Base-by-base conservation (phyloP, 2,888 invertebrate species). In the Ichneumon xanthorius region DNA sequence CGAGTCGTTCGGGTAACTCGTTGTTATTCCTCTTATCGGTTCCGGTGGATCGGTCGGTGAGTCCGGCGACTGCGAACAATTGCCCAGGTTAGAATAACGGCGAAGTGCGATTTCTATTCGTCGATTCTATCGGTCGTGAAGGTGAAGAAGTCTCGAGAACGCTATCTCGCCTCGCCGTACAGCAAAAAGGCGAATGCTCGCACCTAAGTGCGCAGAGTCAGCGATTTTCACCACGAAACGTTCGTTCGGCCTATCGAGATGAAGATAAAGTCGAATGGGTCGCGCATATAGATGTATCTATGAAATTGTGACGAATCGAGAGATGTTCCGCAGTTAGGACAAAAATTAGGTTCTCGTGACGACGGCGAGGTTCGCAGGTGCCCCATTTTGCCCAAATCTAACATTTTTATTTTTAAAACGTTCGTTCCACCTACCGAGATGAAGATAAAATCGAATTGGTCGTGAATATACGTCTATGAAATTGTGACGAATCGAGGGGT, bases 1-100 rank as follows among this genome's bases (percentile, higher is more conserved):
- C 0, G 97, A 97, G 94, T 99, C 98, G 94, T 98, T 97, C 0
- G 99, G 99, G 94, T 97, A 98, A 94, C 96, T 97, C 2, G 97
- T 96, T 0, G 99, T 99, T 90, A 99, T 99, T 84, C 96, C 96
- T 90, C 96, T 96, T 95, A 99, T 99, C 88, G 96, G 96, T 93
- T 99, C 98, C 82, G 96, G 96, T 0, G 98, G 98, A 9, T 95
- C 94, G 0, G 97, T 96, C 90, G 97, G 97, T 0, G 96, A 93
- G 93, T 98, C 97, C 0, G 97, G 97, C 0, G 97, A 97, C 97
- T 97, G 91, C 33, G 90, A 86, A 85, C 63, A 63, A 30, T 45
- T 50, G 67, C 40, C 77, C 7, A 68, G 37, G 58, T 71, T 55
- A 82, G 14, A 70, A 33, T 22, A 63, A 4, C 11, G 30, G 14